phyloP scores from a whole-genome alignment of 2,113 vertebrate genomes.

The Synchiropus splendidus region DNA sequence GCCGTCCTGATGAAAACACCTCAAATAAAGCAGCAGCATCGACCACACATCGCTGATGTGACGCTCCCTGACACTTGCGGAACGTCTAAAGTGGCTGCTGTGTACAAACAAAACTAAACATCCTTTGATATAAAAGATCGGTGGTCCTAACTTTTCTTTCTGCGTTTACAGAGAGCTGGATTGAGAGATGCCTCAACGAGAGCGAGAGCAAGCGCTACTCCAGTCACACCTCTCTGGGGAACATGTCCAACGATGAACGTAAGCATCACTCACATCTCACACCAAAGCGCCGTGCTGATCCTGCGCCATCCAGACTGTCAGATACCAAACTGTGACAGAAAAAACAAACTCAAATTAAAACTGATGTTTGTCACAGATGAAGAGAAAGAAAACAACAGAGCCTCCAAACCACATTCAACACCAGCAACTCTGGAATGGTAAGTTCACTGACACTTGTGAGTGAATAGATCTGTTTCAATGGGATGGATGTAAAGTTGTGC shows the following conservation, averaged over 20 bases:
- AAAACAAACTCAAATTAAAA: no score
- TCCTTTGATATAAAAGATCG: not conserved
- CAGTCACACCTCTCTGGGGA: conserved; percentile 92
- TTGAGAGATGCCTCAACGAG: conserved; percentile 97
- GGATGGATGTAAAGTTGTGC: no score
- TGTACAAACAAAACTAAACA: not conserved
- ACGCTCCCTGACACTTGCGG: conserved; percentile 35
- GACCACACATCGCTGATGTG: conserved; percentile 2
- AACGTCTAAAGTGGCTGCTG: conserved; percentile 26
- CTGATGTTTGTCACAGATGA: conserved; percentile 75
- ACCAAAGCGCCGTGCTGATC: no score
- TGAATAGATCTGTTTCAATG: no score
- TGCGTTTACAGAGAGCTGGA: conserved; percentile 90
- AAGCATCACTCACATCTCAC: conserved; percentile 59
- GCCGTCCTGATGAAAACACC: conserved; percentile 65
- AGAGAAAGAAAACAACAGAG: conserved; percentile 97
- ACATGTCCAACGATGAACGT: conserved; percentile 98
- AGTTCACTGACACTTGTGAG: conserved; percentile 26
- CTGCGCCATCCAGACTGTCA: no score
- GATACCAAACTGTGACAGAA: no score
- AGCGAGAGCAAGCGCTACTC: conserved; percentile 95
- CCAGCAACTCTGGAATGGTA: conserved; percentile 97
- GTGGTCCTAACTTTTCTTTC: conserved; percentile 25
- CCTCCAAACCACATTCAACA: conserved; percentile 95
- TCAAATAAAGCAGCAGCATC: conserved; percentile 54